Percentiles rank a stretch among this genome's conserved stretches.
Evolutionary conservation across 2,888 invertebrate genomes (phyloP).

Genomic region (Hartigia nigra): DNA sequence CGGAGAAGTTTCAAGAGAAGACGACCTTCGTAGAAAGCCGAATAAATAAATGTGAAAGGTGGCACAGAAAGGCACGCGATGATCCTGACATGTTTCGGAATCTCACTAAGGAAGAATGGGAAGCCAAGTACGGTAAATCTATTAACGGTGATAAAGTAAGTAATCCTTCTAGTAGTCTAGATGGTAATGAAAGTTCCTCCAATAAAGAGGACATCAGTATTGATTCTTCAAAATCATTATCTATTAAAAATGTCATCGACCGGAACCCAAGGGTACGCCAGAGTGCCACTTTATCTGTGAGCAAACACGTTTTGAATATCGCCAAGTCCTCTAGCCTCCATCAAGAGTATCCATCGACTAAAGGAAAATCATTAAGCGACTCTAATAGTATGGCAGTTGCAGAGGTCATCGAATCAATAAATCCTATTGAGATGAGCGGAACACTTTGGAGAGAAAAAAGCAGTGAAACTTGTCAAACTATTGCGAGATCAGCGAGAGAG

Average conservation of each 20-base stretch:
- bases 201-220: background rate
- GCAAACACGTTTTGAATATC: background rate
- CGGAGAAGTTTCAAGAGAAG: background rate
- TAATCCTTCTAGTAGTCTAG: background rate
- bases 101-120: constrained; percentile 62
- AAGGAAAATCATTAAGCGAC: background rate
- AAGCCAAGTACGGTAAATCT: constrained; percentile 51
- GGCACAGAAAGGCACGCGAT: constrained; percentile 49
- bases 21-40: background rate
- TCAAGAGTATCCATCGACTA: background rate
- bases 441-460: constrained; percentile 8
- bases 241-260: background rate
- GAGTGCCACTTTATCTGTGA: background rate
- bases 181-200: background rate
- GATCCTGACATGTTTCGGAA: constrained; percentile 55
- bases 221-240: background rate
- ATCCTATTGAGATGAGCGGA: background rate
- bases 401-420: background rate
- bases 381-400: background rate
- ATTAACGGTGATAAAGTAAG: background rate
- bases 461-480: constrained; percentile 16
- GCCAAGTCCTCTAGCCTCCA: background rate
- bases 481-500: constrained; percentile 13
- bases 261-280: background rate
- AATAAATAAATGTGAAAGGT: constrained; percentile 36